A percentile compares a stretch with the other conserved stretches of the same genome.
Evolutionary conservation across 2,888 invertebrate species (phyloP).

Genomic region (Chymomyza amoena): DNA sequence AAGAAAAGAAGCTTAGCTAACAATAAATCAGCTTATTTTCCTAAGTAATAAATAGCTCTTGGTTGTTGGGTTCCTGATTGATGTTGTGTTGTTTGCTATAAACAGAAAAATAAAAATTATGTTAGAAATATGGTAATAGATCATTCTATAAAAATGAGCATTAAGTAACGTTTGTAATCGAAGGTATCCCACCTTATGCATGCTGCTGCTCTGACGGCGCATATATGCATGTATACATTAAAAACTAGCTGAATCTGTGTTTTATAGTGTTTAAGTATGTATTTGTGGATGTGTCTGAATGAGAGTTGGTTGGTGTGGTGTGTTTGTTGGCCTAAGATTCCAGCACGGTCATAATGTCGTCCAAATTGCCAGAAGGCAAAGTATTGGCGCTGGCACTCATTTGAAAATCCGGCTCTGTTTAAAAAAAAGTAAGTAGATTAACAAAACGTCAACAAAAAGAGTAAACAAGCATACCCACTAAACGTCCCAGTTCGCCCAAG

Average conservation of each 20-base stretch:
- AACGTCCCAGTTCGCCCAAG: constrained; percentile 19
- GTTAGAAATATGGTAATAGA: too few relatives aligned
- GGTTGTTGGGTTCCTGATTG: background rate
- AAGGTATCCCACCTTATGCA: background rate
- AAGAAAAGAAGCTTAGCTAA: too few relatives aligned
- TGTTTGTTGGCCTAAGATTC: constrained; percentile 36
- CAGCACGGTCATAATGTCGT: constrained; percentile 51
- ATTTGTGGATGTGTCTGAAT: background rate
- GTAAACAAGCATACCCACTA: background rate
- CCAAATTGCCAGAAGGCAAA: constrained; percentile 41
- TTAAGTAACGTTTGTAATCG: background rate
- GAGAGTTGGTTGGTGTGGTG: background rate
- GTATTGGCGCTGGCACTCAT: constrained; percentile 34
- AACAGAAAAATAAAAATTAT: background rate
- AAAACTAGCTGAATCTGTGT: background rate
- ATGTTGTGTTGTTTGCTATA: background rate
- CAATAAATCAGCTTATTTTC: background rate
- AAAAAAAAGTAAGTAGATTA: background rate
- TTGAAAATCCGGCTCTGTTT: constrained; percentile 33
- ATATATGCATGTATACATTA: background rate
- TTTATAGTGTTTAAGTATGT: background rate
- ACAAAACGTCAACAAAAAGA: background rate
- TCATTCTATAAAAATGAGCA: too few relatives aligned
- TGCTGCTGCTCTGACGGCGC: background rate
- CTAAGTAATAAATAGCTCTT: background rate